Evolutionary conservation across 1,140 invertebrate species (phyloP), one percentile per base, ranked within the genome.

Genomic region (Tyrophagus putrescentiae): DNA sequence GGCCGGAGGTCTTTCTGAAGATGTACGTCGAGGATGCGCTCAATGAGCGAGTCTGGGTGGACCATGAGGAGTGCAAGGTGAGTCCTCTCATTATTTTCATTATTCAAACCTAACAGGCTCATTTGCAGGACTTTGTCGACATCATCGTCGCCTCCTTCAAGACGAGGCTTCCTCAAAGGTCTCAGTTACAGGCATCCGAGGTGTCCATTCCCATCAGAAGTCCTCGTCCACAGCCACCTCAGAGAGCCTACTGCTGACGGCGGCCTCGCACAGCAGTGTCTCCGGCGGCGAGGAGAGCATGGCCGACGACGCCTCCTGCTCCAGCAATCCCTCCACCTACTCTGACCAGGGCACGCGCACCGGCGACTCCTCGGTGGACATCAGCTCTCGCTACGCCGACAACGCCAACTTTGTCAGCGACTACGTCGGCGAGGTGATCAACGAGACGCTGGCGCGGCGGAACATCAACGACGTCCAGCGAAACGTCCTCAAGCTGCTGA

Each of bases 1-100:
- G 77, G 77, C 76, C 76, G 29, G 75, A 77, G 65, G 66, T 70
- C 45, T 78, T 78, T 73, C 70, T 78, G 4, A 76, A 76, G 68
- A 73, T 75, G 0, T 97, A 90, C 70, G 81, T 96, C 58, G 92
- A 98, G 68, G 93, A 98, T 76, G 87, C 90, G 3, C 71, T 92
- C 0, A 87, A 86, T 52, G 92, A 97, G 67, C 73, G 91, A 53
- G 77, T 85, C 57, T 97, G 92, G 90, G 85, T 95, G 6, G 92
- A 96, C 69, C 82, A 84, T 66, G 80, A 87, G 9, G 84, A 90
- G 70, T 95, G 90, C 71, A 84, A 86, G 70, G 81, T 48, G 31
- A 9, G 45, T 48, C 31, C n/a, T n/a, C n/a, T n/a, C n/a, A 29
- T 18, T 48, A 18, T 25, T 7, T 48, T 48, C n/a, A n/a, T n/a